These are phyloP conservation scores for Caenorhabditis remanei DNA, from an alignment of 1,140 invertebrate genomes.

Conservation along the genomic window DNA sequence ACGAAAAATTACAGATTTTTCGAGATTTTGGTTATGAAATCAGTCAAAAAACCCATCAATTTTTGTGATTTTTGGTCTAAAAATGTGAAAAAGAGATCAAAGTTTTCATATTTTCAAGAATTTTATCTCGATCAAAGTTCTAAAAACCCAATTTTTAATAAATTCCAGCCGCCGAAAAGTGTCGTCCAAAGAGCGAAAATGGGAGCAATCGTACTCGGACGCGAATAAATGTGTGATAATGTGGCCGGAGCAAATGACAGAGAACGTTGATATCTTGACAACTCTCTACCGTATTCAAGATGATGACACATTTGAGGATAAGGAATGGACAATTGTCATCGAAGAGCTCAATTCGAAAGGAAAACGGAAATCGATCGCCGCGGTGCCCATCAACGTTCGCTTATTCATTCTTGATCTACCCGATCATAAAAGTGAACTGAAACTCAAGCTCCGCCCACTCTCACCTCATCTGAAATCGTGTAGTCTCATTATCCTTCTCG, in stretches of 20 bases:
- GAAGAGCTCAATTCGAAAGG: constrained; percentile 70
- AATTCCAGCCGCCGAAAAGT: constrained; percentile 66
- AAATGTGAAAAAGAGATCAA: background rate
- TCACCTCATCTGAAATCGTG: constrained; percentile 68
- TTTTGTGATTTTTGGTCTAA: too few species aligned
- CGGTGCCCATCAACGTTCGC: constrained; percentile 70
- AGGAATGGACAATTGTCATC: constrained; percentile 75
- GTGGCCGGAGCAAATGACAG: constrained; percentile 70
- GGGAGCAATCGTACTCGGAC: constrained; percentile 66
- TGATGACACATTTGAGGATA: constrained; percentile 72
- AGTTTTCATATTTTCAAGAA: too few species aligned
- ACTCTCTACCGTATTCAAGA: constrained; percentile 70
- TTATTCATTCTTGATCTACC: constrained; percentile 70
- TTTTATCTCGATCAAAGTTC: too few species aligned
- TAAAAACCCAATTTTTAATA: background rate
- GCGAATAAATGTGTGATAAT: constrained; percentile 65
- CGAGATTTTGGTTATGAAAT: too few species aligned
- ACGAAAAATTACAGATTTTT: too few species aligned
- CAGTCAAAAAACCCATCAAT: too few species aligned
- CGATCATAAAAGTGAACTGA: constrained; percentile 68
- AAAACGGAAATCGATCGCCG: constrained; percentile 68
- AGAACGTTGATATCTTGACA: constrained; percentile 68
- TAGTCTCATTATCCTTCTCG: constrained; percentile 66
- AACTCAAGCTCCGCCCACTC: constrained; percentile 72
- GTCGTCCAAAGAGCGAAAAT: constrained; percentile 60